Base-by-base conservation (phyloP, 2,797 vertebrate species). In the Morus bassanus region DNA sequence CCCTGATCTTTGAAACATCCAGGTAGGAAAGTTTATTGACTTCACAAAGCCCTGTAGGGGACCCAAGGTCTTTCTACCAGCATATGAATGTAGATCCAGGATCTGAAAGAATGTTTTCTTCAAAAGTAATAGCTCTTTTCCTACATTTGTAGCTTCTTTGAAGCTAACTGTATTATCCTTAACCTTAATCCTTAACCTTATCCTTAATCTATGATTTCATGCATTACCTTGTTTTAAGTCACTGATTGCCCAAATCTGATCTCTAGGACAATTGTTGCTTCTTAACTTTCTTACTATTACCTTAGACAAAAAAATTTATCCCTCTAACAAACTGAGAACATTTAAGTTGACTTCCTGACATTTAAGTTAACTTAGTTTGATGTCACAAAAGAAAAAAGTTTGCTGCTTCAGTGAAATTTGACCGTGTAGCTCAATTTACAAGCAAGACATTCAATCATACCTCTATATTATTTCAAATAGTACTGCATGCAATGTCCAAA, bases 1-100 rank as follows among this genome's bases (percentile, higher is more conserved):
- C 85, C 82, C 59, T 67, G 27, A 67, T 89, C 69, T 94, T 91
- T 93, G 65, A 96, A 95, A 88, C 73, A 84, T 68, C 7, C 43
- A 69, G 60, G 50, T 89, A 79, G 76, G 65, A 90, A 93, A 72
- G 21, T 76, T 80, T 93, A 96, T 89, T 92, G 95, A 93, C 57
- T 90, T 86, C 35, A 41, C 46, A 94, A 69, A 87, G 13, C 30
- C 57, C 63, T 12, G 0, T 24, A 78, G 35, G 50, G 74, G 6
- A 68, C 18, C 27, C 43, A 79, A 28, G 33, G 22, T 76, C 57
- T 84, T 95, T 73, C 53, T 60, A 45, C 14, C 53, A 92, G 17
- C 19, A 28, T n/a, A 39, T 72, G 76, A 92, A 81, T 88, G 50
- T 46, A 88, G 79, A 83, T 88, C 63, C 61, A 81, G 50, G 63